phyloP scores from a whole-genome alignment of 1,140 invertebrate species.

The Rhopalosiphum maidis region DNA sequence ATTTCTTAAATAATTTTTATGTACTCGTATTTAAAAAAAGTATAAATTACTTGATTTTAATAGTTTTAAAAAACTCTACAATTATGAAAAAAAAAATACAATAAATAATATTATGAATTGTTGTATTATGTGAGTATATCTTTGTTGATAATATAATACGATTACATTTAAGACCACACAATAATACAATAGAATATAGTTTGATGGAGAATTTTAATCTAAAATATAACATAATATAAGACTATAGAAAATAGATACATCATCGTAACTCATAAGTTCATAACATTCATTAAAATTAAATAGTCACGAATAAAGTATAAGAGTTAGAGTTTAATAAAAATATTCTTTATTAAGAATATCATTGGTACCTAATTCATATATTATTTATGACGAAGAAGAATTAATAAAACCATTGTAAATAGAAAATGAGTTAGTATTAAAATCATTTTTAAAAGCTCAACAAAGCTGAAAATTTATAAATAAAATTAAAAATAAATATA shows the following conservation, averaged over 20 bases:
- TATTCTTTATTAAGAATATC: background rate
- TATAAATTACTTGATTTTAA: background rate
- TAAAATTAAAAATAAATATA: too few relatives aligned
- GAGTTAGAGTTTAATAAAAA: background rate
- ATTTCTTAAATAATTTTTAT: background rate
- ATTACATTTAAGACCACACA: background rate
- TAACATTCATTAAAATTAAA: background rate
- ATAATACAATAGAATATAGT: background rate
- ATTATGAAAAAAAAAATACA: background rate
- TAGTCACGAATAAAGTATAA: background rate
- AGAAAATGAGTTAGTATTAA: background rate
- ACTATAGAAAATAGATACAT: background rate
- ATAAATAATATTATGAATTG: too few relatives aligned
- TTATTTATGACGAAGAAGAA: background rate
- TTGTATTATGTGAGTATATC: background rate
- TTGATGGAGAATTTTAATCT: background rate
- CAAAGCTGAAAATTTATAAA: background rate
- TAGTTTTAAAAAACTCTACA: background rate
- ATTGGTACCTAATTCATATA: background rate
- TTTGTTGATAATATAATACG: background rate
- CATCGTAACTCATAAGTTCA: background rate
- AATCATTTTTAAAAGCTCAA: background rate
- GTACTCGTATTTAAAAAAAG: background rate
- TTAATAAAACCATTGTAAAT: background rate
- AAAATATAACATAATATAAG: background rate